phyloP scores from a whole-genome alignment of 2,113 vertebrate genomes.

The Azemiops feae region DNA sequence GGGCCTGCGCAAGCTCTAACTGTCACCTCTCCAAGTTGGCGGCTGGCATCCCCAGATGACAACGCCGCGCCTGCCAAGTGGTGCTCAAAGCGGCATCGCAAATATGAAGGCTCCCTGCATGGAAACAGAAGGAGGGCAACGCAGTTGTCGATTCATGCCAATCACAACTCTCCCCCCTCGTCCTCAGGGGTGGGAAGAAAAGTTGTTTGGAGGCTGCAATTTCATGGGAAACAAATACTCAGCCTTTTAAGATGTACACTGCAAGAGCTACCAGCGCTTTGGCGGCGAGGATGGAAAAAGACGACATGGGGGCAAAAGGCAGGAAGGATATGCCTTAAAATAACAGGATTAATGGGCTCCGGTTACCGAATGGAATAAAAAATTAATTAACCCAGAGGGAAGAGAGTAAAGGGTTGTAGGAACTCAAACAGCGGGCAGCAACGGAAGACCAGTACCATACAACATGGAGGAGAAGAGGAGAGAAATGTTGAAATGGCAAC shows the following conservation, averaged over 20 bases:
- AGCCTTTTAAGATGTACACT: neutral
- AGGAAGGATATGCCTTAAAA: neutral
- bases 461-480: neutral
- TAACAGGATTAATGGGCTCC: neutral
- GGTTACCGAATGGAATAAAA: neutral
- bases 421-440: neutral
- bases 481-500: neutral
- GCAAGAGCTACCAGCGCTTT: neutral
- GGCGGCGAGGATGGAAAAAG: neutral
- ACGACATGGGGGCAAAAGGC: neutral
- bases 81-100: constrained; percentile 57
- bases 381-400: neutral
- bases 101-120: constrained; percentile 57
- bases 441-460: neutral
- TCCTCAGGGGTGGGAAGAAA: constrained; percentile 8
- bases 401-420: neutral
- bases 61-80: constrained; percentile 58
- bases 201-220: constrained; percentile 9
- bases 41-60: constrained; percentile 49
- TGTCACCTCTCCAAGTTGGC: constrained; percentile 32
- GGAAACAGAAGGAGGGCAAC: constrained; percentile 34
- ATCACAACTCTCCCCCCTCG: neutral
- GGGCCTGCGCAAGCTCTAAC: neutral
- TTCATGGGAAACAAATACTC: constrained; percentile 25
- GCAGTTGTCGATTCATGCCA: constrained; percentile 53